phyloP scores from a whole-genome alignment of 1,140 invertebrate species.

The Myzus persicae region DNA sequence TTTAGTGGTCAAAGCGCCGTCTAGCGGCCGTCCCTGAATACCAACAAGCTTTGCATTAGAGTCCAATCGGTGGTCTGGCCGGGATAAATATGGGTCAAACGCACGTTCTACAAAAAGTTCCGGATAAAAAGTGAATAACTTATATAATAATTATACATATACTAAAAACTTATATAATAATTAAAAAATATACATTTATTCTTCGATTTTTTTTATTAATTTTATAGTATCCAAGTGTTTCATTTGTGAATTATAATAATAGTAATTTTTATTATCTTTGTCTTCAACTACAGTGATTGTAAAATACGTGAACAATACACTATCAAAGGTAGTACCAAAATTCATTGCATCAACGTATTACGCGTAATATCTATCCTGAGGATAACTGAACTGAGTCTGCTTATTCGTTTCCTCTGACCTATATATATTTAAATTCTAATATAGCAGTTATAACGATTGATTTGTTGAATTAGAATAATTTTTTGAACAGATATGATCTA shows the following conservation, averaged over 20 bases:
- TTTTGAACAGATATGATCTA: background rate
- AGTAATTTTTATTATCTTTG: background rate
- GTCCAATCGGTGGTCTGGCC: slow-evolving; percentile 55
- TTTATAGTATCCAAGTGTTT: background rate
- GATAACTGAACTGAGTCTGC: background rate
- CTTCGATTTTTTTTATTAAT: background rate
- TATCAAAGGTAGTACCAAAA: slow-evolving; percentile 33
- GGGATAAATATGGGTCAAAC: slow-evolving; percentile 53
- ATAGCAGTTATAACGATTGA: background rate
- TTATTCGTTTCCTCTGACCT: background rate
- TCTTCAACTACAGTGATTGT: background rate
- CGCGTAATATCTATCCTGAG: background rate
- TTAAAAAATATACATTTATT: background rate
- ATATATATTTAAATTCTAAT: background rate
- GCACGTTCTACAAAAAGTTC: slow-evolving; percentile 9
- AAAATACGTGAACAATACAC: background rate
- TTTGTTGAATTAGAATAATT: background rate
- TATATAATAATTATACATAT: background rate
- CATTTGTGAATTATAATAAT: background rate
- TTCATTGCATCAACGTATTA: background rate
- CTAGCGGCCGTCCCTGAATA: slow-evolving; percentile 38
- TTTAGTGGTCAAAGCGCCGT: slow-evolving; percentile 28
- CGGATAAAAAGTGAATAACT: background rate
- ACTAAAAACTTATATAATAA: background rate
- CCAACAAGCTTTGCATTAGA: slow-evolving; percentile 7